Conservation (phyloP, 2,797 vertebrate genomes). For the Lacerta bilineata region DNA sequence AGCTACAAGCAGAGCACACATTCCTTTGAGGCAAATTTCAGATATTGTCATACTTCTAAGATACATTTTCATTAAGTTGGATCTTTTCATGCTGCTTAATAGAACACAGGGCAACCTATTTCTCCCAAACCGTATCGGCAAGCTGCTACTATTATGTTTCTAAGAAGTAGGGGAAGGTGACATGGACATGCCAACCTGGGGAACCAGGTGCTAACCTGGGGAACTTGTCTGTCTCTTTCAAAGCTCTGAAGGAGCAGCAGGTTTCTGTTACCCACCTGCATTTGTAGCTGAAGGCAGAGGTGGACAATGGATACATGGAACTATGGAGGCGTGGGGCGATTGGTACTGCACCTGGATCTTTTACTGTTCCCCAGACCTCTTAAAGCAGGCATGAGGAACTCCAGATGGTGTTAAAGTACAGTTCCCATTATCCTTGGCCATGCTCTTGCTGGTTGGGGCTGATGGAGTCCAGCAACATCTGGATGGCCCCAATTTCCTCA, state of each 20-base stretch:
- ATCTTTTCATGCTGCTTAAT: not conserved
- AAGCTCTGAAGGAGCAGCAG: not conserved
- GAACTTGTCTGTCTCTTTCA: not conserved
- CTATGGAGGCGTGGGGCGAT: not conserved
- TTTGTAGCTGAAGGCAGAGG: not conserved
- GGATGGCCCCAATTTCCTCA: too few species aligned
- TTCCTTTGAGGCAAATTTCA: not conserved
- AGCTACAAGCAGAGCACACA: slow-evolving; percentile 23
- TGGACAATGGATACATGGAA: too few species aligned
- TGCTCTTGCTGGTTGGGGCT: too few species aligned
- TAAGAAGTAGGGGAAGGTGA: not conserved
- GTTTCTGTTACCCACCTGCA: not conserved
- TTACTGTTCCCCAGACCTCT: not conserved
- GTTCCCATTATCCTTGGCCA: too few species aligned
- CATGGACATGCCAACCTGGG: too few species aligned
- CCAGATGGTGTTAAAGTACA: too few species aligned
- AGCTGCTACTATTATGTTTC: not conserved
- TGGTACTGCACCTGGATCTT: not conserved
- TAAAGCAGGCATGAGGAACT: not conserved
- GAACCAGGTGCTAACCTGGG: not conserved
- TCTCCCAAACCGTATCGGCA: not conserved
- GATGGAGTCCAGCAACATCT: too few species aligned
- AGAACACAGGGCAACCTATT: not conserved
- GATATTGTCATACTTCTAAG: not conserved
- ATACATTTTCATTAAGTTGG: not conserved